Evolutionary conservation across 2,113 vertebrate genomes (phyloP), one percentile per base, ranked within the genome.

Genomic region (Cephalopterus ornatus): DNA sequence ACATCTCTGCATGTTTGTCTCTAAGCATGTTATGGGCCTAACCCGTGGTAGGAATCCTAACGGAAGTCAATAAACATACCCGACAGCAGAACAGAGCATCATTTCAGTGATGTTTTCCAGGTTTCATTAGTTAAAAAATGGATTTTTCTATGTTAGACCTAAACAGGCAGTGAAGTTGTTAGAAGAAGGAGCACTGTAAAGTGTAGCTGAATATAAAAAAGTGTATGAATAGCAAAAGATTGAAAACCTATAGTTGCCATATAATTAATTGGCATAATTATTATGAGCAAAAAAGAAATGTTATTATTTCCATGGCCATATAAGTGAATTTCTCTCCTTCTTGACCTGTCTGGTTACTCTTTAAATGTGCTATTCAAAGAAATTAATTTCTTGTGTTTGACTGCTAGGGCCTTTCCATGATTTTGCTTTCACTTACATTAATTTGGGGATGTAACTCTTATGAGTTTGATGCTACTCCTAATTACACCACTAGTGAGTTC

Each of bases 371-470:
- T 53, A 22, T 65, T 88, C 20, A 79, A 87, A 78, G 4, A 73
- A 62, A 86, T 56, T 56, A 49, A 75, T 92, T 88, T 83, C 16
- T 71, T 68, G 4, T 50, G 27, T 75, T 89, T 77, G 79, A 83
- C 35, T 92, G 68, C 77, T 78, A 20, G 2, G 37, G 15, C 28
- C 37, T 81, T 86, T 37, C 72, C n/a, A n/a, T 49, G 35, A 63
- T 94, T 95, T 93, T 74, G 21, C 61, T 93, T 92, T 94, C 84
- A 92, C 80, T 78, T 88, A 76, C 37, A 61, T 71, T 74, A 52
- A 83, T 96, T 86, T 90, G 8, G 11, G 59, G 85, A 92, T 88
- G 59, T 23, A 88, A 72, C 37, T 77, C 42, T 44, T 39, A 23
- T 42, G 85, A 88, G 47, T 92, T 89, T 95, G 58, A 85, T 92